Base-by-base conservation (phyloP, 2,797 vertebrate genomes). In the Pelodytes ibericus region DNA sequence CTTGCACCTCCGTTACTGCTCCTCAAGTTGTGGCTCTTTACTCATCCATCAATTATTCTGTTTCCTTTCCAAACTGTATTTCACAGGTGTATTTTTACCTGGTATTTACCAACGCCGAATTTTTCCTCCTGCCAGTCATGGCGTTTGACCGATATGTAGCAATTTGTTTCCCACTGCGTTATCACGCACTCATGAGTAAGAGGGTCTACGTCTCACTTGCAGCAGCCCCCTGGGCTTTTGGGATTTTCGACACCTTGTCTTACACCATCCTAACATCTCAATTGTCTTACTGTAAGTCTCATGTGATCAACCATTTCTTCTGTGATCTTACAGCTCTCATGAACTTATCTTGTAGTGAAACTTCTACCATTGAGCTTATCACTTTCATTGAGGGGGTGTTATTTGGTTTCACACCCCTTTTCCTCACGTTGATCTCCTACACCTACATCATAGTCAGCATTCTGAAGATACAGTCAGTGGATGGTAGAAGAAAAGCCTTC, bases 301-400 rank as follows among this genome's bases (percentile, higher is more conserved):
- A 71, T 24, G 31, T 24, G 0, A 75, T 86, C 33, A 64, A 70
- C 18, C 80, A 83, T 26, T 85, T 84, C 31, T 86, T 84, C 41
- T 87, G 82, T 68, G 84, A 83, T 13, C 80, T 74, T 0, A 78
- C 80, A 1, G 59, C 80, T 0, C 8, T 85, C 13, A 31, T 83
- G 31, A 77, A 74, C 30, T 73, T 86, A 10, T 80, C 83, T 18
- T 84, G 82, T 26, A 77, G 73, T 22, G 58, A 80, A 2, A 82
- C 75, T 2, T 77, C 60, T 9, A 39, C 80, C 10, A 80, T 80
- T 33, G 70, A 82, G 3, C 1, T 85, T 1, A 13, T 80, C 41
- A 33, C 69, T 10, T 70, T 70, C 5, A 68, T 61, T 2, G 80
- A 65, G 22, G 70, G 74, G 7, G 72, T 68, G 4, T 36, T 82